A percentile compares a stretch with the other conserved stretches of the same genome.
These are phyloP conservation scores for Rissa tridactyla DNA, from an alignment of 2,113 vertebrate species.

Conservation along the genomic window DNA sequence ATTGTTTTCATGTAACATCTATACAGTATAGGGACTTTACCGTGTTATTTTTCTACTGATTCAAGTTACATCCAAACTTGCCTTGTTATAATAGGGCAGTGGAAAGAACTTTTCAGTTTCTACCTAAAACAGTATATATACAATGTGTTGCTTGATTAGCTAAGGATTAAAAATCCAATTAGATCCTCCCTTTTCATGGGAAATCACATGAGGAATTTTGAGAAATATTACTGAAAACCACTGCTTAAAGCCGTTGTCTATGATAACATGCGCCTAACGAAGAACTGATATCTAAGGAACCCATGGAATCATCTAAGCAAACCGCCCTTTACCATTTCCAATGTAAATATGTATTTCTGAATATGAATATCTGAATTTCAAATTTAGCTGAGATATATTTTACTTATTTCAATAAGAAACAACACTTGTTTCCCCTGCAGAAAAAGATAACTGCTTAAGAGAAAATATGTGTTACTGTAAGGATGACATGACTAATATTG, in stretches of 20 bases:
- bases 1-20: slow-evolving; percentile 88
- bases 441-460: not conserved
- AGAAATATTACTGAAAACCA: slow-evolving; percentile 75
- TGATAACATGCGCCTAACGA: slow-evolving; percentile 63
- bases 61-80: slow-evolving; percentile 86
- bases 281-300: slow-evolving; percentile 58
- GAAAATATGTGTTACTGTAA: not conserved
- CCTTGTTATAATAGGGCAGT: slow-evolving; percentile 74
- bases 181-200: slow-evolving; percentile 75
- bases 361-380: not conserved
- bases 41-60: slow-evolving; percentile 85
- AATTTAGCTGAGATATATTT: not conserved
- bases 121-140: slow-evolving; percentile 78
- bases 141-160: slow-evolving; percentile 81
- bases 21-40: slow-evolving; percentile 81
- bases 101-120: slow-evolving; percentile 88
- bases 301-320: not conserved
- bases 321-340: not conserved
- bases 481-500: not conserved
- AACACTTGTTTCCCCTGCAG: not conserved
- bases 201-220: slow-evolving; percentile 78
- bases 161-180: slow-evolving; percentile 87
- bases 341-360: not conserved
- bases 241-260: slow-evolving; percentile 67
- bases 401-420: not conserved